Conservation (phyloP, 2,113 vertebrate species). For the Formicarius rufipectus region DNA sequence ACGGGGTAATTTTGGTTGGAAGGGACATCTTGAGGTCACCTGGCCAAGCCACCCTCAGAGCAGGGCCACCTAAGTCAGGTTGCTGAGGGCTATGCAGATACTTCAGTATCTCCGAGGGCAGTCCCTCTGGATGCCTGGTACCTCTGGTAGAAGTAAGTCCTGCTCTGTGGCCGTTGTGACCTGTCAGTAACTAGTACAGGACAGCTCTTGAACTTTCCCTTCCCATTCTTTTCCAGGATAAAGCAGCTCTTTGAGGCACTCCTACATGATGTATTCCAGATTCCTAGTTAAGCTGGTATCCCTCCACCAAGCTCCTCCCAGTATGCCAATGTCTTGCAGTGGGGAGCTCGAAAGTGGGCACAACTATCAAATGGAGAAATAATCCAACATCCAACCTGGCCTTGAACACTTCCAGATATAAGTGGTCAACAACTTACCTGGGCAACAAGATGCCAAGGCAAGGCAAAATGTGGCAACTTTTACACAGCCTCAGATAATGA, state of each 20-base stretch:
- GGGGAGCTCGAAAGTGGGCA: neutral
- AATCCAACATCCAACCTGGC: neutral
- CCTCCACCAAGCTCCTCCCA: neutral
- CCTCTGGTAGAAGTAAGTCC: too few species aligned
- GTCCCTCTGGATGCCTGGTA: neutral
- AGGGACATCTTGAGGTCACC: slow-evolving; percentile 23
- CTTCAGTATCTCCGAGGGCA: neutral
- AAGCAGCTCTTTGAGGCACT: neutral
- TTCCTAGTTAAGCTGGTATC: neutral
- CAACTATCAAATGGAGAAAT: neutral
- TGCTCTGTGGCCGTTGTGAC: neutral
- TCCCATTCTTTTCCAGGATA: neutral
- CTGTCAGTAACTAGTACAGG: neutral
- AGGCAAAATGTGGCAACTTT: neutral
- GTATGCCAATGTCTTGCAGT: neutral
- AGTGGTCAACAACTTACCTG: neutral
- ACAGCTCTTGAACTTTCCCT: neutral
- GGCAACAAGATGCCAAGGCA: neutral
- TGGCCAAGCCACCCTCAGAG: slow-evolving; percentile 15
- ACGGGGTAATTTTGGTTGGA: neutral
- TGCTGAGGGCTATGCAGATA: neutral
- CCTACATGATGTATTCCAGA: neutral
- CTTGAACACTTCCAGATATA: neutral
- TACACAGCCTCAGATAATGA: neutral
- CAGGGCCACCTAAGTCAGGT: neutral